Conservation (phyloP, 2,113 vertebrate genomes). For the Lipophrys pholis region DNA sequence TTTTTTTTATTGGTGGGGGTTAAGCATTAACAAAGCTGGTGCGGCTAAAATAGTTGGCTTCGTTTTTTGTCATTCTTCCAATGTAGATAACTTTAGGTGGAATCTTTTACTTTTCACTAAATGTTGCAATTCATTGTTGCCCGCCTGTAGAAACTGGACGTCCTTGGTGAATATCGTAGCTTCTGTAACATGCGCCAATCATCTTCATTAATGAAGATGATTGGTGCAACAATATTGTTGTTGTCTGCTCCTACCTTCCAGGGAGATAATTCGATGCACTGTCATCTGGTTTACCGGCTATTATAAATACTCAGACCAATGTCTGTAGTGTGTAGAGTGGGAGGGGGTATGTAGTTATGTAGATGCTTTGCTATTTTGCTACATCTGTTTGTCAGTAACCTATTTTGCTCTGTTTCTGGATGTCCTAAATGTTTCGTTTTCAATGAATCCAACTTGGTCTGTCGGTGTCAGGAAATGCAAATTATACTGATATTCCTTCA, state of each 20-base stretch:
- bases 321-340: constrained; percentile 26
- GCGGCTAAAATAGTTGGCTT: too few relatives aligned
- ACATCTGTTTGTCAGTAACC: background rate
- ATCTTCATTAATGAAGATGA: background rate
- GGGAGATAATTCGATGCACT: constrained; percentile 7
- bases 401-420: background rate
- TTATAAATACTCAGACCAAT: constrained; percentile 58
- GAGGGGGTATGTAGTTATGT: constrained; percentile 16
- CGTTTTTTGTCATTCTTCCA: too few relatives aligned
- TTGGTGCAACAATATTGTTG: background rate
- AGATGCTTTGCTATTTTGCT: background rate
- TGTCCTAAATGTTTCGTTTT: background rate
- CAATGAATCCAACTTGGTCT: background rate
- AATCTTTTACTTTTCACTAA: too few relatives aligned
- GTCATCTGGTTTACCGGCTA: constrained; percentile 37
- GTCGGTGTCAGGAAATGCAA: background rate
- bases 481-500: background rate
- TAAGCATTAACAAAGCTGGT: too few relatives aligned
- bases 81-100: too few relatives aligned
- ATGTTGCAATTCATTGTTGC: too few relatives aligned
- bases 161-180: background rate
- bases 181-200: background rate
- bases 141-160: too few relatives aligned
- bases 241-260: constrained; percentile 15
- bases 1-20: too few relatives aligned